Base-by-base conservation (phyloP, 2,888 invertebrate genomes). In the Zeuzera pyrina region DNA sequence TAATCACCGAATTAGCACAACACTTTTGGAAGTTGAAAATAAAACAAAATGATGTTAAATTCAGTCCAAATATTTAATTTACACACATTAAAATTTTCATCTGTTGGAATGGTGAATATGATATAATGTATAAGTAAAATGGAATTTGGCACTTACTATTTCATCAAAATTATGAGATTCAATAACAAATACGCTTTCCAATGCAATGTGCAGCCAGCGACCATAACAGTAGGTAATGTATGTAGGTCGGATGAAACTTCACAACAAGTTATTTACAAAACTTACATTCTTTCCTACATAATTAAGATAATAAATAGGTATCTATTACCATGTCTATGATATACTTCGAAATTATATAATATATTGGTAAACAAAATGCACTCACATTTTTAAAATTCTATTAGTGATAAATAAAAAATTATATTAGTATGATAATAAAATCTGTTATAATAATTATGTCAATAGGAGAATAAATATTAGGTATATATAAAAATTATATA, bases 51-150 rank as follows among this genome's bases (percentile, higher is more conserved):
- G 38, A 28, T 30, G 26, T 52, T 49, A 55, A 57, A 61, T 63
- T 79, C 78, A 79, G 81, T 79, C 79, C 70, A 79, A 77, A 77
- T 70, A 66, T 69, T 78, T 70, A 40, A 59, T 67, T 59, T 47
- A 62, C 53, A 65, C 61, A 64, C 59, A 64, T 60, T 59, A 58
- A 53, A 58, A 57, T 48, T 52, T 61, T 57, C 24, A 51, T 60
- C 60, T 66, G 66, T 67, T 76, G 81, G 81, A 81, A 83, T 81
- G 78, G 57, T 66, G 65, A 63, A 58, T 52, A 28, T 29, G 52
- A 52, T 53, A 53, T 47, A 36, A 44, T 30, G 40, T 46, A 45
- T 49, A 47, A 49, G 46, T 52, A 57, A 57, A 63, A 48, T 52
- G 54, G 53, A 65, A 61, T 77, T 81, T 81, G 79, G 81, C 81